These are phyloP conservation scores for Epistrophella euchroma DNA, from an alignment of 2,888 invertebrate species.

Conservation along the genomic window DNA sequence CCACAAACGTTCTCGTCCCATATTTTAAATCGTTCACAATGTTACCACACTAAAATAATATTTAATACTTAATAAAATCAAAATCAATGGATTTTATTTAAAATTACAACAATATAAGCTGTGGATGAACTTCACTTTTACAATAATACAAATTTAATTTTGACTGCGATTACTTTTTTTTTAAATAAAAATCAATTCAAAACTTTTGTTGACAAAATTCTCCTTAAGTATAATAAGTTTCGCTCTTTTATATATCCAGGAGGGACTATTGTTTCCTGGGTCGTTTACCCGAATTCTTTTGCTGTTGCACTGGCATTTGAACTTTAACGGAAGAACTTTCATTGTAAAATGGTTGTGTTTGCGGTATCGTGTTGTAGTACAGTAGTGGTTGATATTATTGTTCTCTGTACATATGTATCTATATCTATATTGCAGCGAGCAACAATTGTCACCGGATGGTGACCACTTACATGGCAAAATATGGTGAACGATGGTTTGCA, in stretches of 20 bases:
- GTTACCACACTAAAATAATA: too few species aligned
- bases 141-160: too few species aligned
- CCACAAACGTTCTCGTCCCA: too few species aligned
- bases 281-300: constrained; percentile 72
- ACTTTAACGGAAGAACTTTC: constrained; percentile 46
- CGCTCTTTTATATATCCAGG: neutral
- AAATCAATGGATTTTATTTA: too few species aligned
- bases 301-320: constrained; percentile 53
- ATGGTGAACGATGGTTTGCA: constrained; percentile 64
- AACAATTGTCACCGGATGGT: constrained; percentile 71
- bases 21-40: too few species aligned
- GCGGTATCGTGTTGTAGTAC: constrained; percentile 43
- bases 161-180: neutral
- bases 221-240: neutral
- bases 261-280: constrained; percentile 68
- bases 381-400: neutral
- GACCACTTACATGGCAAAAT: constrained; percentile 49
- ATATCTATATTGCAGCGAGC: constrained; percentile 29
- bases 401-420: neutral
- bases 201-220: neutral
- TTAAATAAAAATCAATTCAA: neutral
- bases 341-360: constrained; percentile 54
- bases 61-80: too few species aligned
- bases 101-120: too few species aligned
- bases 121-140: too few species aligned